phyloP scores from a whole-genome alignment of 2,113 vertebrate genomes.

The Etheostoma spectabile region DNA sequence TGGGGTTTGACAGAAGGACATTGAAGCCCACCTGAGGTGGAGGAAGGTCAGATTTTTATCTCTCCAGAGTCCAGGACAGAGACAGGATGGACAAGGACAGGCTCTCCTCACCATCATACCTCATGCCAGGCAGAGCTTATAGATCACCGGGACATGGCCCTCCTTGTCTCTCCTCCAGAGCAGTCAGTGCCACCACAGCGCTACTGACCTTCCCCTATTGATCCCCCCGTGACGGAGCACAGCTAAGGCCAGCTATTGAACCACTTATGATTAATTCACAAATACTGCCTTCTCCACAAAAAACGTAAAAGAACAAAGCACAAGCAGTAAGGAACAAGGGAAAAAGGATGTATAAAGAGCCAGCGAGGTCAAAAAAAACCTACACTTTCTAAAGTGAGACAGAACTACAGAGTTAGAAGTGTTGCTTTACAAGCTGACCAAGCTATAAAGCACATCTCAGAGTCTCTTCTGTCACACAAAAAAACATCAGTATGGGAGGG shows the following conservation, averaged over 20 bases:
- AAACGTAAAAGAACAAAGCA: conserved; percentile 75
- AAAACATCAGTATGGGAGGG: conserved; percentile 40
- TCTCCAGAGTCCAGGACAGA: conserved; percentile 33
- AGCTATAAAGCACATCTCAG: conserved; percentile 69
- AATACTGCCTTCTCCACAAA: conserved; percentile 81
- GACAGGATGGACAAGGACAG: conserved; percentile 53
- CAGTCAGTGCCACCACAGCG: conserved; percentile 62
- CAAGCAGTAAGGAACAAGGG: conserved; percentile 53
- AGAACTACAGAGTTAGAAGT: conserved; percentile 59
- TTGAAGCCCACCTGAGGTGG: conserved; percentile 14
- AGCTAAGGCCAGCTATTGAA: conserved; percentile 83
- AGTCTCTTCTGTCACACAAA: conserved; percentile 65
- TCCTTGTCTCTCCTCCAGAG: conserved; percentile 68
- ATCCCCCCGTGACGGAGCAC: conserved; percentile 78
- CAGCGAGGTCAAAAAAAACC: conserved; percentile 69
- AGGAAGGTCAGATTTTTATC: conserved; percentile 12
- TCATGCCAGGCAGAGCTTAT: conserved; percentile 76
- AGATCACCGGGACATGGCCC: conserved; percentile 76
- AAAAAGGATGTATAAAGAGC: conserved; percentile 58
- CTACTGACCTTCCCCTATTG: conserved; percentile 80
- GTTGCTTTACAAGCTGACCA: conserved; percentile 69
- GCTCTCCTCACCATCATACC: conserved; percentile 59
- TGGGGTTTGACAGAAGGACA: conserved; percentile 3
- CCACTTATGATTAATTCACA: conserved; percentile 85
- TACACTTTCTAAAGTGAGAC: conserved; percentile 67